Percentiles rank a stretch among this genome's conserved stretches.
These are phyloP conservation scores for Idris sp. DNA, from an alignment of 1,140 invertebrate species.

Conservation along the genomic window DNA sequence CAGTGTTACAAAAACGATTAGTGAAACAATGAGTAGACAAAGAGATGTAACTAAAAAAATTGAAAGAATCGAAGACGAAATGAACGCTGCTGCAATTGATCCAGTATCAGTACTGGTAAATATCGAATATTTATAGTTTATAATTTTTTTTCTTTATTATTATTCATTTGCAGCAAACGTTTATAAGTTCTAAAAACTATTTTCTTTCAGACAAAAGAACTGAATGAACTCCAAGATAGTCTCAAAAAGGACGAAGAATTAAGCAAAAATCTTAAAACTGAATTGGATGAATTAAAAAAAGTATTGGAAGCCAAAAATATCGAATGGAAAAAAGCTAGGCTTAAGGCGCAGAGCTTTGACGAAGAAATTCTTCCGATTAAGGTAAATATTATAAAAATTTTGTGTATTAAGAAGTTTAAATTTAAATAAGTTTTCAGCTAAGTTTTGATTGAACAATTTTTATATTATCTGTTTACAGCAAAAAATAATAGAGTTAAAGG, in stretches of 20 bases:
- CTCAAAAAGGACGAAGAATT: constrained; percentile 4
- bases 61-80: constrained; percentile 72
- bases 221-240: constrained; percentile 12
- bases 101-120: constrained; percentile 27
- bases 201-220: constrained; percentile 18
- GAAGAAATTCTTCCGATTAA: constrained; percentile 21
- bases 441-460: too few species aligned
- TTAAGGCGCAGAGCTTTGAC: constrained; percentile 23
- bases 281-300: constrained; percentile 6
- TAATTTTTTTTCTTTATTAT: too few species aligned
- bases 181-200: not conserved
- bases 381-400: constrained; percentile 8
- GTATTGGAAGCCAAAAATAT: constrained; percentile 2
- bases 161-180: too few species aligned
- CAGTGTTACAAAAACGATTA: constrained; percentile 54
- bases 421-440: too few species aligned
- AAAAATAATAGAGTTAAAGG: constrained; percentile 67
- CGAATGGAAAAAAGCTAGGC: constrained; percentile 18
- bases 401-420: too few species aligned
- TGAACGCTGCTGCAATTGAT: constrained; percentile 9
- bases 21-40: constrained; percentile 41
- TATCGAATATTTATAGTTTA: too few species aligned
- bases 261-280: not conserved
- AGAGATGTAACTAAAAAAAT: constrained; percentile 63
- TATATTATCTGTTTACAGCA: too few species aligned